Evolutionary conservation across 1,140 invertebrate genomes (phyloP).

Genomic region (Phocides pigmalion): DNA sequence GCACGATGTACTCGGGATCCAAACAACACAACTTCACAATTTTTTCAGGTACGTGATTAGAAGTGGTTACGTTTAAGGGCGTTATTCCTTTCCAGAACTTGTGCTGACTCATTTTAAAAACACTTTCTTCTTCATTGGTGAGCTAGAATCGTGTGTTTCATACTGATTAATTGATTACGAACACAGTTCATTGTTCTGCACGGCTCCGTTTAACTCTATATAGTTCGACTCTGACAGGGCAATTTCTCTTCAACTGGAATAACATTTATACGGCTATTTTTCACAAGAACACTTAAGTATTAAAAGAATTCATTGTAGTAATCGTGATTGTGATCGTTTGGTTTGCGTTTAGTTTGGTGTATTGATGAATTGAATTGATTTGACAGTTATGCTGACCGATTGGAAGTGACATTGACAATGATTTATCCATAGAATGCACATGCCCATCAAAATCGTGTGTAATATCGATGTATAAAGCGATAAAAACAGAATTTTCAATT

Average conservation of each 20-base stretch:
- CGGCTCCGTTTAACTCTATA: not conserved
- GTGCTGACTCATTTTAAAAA: conserved; percentile 74
- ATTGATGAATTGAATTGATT: conserved; percentile 1
- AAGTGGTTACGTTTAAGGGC: conserved; percentile 56
- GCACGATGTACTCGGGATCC: conserved; percentile 67
- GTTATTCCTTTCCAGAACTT: conserved; percentile 77
- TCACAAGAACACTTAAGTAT: conserved; percentile 10
- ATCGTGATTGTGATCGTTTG: not conserved
- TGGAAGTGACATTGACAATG: not conserved
- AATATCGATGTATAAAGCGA: too few relatives aligned
- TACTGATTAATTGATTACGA: conserved; percentile 41
- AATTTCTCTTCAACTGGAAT: not conserved
- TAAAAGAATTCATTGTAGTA: too few relatives aligned
- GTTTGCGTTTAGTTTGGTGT: not conserved
- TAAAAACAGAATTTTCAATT: too few relatives aligned
- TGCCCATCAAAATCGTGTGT: too few relatives aligned
- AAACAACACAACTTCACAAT: conserved; percentile 77
- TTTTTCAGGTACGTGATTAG: conserved; percentile 74
- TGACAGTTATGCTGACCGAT: not conserved
- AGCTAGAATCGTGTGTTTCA: conserved; percentile 53
- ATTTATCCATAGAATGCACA: too few relatives aligned
- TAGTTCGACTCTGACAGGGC: not conserved
- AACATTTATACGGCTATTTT: conserved; percentile 1
- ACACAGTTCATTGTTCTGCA: conserved; percentile 20
- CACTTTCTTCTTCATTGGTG: conserved; percentile 49